phyloP scores from a whole-genome alignment of 2,797 vertebrate species.

The Lemur catta region DNA sequence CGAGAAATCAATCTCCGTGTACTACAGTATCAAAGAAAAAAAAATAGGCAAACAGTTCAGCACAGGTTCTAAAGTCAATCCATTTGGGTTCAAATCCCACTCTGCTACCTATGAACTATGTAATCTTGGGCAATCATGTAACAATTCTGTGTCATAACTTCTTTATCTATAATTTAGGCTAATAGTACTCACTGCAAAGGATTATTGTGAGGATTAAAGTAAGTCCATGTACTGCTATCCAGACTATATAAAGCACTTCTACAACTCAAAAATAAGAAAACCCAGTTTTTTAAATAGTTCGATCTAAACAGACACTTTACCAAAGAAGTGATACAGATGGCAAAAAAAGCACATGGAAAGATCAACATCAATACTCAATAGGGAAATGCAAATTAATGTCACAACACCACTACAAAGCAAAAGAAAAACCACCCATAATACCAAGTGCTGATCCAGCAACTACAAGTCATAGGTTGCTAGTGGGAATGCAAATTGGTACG shows the following conservation, averaged over 20 bases:
- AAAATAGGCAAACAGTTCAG: background rate
- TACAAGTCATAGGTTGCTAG: background rate
- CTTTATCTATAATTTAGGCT: background rate
- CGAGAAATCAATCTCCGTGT: background rate
- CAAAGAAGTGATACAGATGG: background rate
- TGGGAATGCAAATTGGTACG: background rate
- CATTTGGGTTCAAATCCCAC: background rate
- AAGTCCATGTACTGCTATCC: background rate
- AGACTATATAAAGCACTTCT: background rate
- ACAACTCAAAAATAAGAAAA: slow-evolving; percentile 32
- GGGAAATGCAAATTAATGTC: background rate
- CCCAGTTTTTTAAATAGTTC: background rate
- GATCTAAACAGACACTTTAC: background rate
- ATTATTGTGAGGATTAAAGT: background rate
- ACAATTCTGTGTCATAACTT: background rate
- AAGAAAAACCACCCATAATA: background rate
- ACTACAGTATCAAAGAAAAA: background rate
- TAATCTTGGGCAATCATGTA: background rate
- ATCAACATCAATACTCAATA: background rate
- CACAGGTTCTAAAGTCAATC: background rate
- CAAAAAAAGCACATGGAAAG: background rate
- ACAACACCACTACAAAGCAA: background rate
- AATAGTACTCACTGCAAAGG: background rate
- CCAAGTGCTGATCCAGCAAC: background rate
- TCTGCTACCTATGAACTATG: background rate